Conservation (phyloP, 2,113 vertebrate genomes). For the Psittacus erithacus region DNA sequence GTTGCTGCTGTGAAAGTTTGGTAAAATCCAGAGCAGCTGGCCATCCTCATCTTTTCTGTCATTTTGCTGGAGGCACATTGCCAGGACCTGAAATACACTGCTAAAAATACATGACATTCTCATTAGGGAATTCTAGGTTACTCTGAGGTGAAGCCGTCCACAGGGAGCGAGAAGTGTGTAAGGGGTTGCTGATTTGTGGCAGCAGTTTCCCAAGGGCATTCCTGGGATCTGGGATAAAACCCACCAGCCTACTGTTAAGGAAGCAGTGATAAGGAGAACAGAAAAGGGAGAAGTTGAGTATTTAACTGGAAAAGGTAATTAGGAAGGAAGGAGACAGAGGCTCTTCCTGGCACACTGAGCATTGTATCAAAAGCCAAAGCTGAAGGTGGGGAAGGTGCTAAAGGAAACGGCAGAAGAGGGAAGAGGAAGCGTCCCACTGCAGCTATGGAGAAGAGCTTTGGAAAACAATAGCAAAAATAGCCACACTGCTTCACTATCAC, state of each 20-base stretch:
- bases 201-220: background rate
- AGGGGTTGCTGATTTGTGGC: background rate
- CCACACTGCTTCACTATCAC: accelerated
- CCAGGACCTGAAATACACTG: background rate
- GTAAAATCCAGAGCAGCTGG: background rate
- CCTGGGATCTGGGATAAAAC: background rate
- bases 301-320: background rate
- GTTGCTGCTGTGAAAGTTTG: background rate
- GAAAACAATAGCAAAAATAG: background rate
- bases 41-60: background rate
- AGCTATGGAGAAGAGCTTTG: background rate
- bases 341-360: background rate
- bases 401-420: background rate
- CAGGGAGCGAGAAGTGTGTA: background rate
- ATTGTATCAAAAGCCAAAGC: background rate
- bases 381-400: background rate
- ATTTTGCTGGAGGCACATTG: background rate
- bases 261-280: background rate
- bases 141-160: background rate
- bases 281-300: background rate
- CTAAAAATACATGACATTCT: background rate
- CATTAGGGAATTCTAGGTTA: background rate
- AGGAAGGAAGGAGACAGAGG: background rate
- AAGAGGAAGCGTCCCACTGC: background rate
- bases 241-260: background rate